Evolutionary conservation across 2,797 vertebrate species (phyloP), one percentile per base, ranked within the genome.

Genomic region (Gadopsis bispinosus): DNA sequence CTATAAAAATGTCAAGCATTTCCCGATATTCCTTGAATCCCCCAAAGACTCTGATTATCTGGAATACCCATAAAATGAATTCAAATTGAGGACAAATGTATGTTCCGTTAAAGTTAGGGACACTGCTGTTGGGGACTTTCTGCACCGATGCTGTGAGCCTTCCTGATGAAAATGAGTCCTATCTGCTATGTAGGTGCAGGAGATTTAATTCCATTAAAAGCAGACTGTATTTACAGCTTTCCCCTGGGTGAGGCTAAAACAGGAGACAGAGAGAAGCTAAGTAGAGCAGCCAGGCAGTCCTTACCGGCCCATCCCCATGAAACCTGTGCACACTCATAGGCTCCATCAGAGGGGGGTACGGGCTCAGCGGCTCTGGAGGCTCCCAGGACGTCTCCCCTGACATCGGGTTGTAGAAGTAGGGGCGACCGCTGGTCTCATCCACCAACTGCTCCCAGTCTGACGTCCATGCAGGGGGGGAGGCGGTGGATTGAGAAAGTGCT

Each of bases 311-410:
- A 54, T 95, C 93, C 71, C 88, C 48, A 20, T 90, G 89, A 58
- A 94, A 89, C 79, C 89, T 13, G 84, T 88, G 90, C 79, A 89
- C 90, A 43, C 91, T 93, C 10, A 88, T 91, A 0, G 93, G 90
- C 87, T 95, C 93, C 95, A 93, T 95, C 51, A 90, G 86, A 50
- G 83, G 47, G 20, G 87, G 86, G n/a, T 93, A 93, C 12, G 88
- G 77, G 84, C 91, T 91, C 74, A 88, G 87, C 29, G 37, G 69
- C 29, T 88, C 85, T 0, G 97, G 97, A 8, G 94, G 96, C 61
- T 99, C 97, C 98, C 98, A 99, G 76, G 95, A 96, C 9, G 96
- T 97, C 92, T 98, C 96, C 61, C 97, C 97, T 1, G 97, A 97
- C 81, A 96, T 93, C 0, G 93, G 72, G 88, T 98, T 98, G 91